phyloP scores from a whole-genome alignment of 2,113 vertebrate species.

The Madoqua kirkii region DNA sequence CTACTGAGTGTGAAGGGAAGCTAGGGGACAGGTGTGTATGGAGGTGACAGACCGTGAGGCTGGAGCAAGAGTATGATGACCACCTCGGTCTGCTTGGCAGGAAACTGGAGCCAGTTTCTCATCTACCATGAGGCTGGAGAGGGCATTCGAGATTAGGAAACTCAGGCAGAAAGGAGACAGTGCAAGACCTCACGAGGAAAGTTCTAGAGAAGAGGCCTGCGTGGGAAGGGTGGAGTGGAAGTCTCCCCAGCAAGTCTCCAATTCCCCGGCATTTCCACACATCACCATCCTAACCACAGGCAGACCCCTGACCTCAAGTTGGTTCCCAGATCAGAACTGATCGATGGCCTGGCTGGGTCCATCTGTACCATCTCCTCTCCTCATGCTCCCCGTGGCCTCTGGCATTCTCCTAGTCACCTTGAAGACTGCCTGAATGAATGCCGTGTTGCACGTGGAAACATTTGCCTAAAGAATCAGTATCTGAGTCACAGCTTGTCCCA shows the following conservation, averaged over 20 bases:
- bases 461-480: neutral
- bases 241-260: neutral
- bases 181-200: accelerated
- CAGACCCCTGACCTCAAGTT: neutral
- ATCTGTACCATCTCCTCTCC: neutral
- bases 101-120: neutral
- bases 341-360: neutral
- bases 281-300: neutral
- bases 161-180: neutral
- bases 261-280: accelerated
- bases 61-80: neutral
- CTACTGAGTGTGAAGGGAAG: neutral
- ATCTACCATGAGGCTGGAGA: neutral
- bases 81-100: neutral
- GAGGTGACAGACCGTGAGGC: too few relatives aligned
- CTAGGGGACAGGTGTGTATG: neutral
- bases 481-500: neutral
- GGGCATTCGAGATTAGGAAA: neutral
- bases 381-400: neutral
- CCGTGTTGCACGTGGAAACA: neutral
- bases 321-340: neutral
- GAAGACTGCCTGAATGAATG: neutral
- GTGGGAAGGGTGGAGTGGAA: neutral
- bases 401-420: neutral
- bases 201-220: neutral